Base-by-base conservation (phyloP, 2,797 vertebrate genomes). In the Limosa lapponica region DNA sequence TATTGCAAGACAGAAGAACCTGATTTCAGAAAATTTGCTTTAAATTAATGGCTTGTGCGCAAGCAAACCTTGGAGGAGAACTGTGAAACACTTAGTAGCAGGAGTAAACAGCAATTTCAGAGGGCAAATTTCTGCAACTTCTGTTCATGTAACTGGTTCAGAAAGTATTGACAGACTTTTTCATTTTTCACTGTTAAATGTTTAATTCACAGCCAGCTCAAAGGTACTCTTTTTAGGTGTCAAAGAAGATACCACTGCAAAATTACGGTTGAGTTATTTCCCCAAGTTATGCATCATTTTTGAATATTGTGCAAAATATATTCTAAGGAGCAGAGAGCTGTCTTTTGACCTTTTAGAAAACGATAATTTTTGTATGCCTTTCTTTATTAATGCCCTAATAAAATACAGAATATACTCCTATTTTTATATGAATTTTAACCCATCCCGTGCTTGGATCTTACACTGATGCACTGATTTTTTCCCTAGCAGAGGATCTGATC, bases 261-360 rank as follows among this genome's bases (percentile, higher is more conserved):
- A 87, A 93, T 87, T 87, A 51, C 0, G 1, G 65, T 49, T 87
- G 82, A 83, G 32, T 94, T 96, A 93, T 90, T 87, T 90, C 71
- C 67, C 32, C 44, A 70, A 88, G 90, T 81, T 75, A 81, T 88
- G 74, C 13, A 78, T 83, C 2, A 52, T 95, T 94, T 94, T 82
- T 87, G 17, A 93, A 41, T 92, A 94, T 61, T 65, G 71, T 93
- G 86, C 74, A 93, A 82, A 92, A 92, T 87, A 82, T 36, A 82
- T 92, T 93, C 64, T 67, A 62, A 82, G 74, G 74, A 93, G 52
- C 51, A 85, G 66, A 77, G 64, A 85, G 44, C 65, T 94, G 66
- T 92, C 71, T 96, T 96, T 86, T 89, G 82, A 90, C 95, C 95
- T 95, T 94, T 95, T 74, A 41, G 81, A 87, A 90, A 77, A 80